Base-by-base conservation (phyloP, 2,888 invertebrate genomes). In the Apamea epomidion region DNA sequence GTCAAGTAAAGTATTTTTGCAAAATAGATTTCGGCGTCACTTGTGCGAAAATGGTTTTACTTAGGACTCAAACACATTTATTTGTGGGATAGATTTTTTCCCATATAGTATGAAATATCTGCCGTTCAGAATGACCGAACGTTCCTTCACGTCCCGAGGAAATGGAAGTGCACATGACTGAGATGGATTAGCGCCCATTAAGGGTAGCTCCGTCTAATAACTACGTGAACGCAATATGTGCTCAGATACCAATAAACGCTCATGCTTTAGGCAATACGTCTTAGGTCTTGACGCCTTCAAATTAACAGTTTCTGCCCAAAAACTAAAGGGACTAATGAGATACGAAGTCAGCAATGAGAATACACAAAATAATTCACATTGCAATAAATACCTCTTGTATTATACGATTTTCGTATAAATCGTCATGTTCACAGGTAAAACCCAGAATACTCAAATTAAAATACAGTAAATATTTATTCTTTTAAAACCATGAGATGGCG, bases 131-230 rank as follows among this genome's bases (percentile, higher is more conserved):
- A 89, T 90, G 89, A 90, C 85, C 90, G 87, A 90, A 83, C 89
- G 90, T 89, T 90, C 89, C 86, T 89, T 74, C 89, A 85, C 87
- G 89, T 87, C 76, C 72, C 83, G 83, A 82, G 87, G 82, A 89
- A 89, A 89, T 88, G 90, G 92, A 91, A 92, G 90, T 92, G 92
- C 90, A 91, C 90, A 87, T 88, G 93, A 93, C 92, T 90, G 87
- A 92, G 94, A 94, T 91, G 92, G 94, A 94, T 94, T 91, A 92
- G 85, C 85, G 80, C 80, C 91, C 92, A 93, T 94, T 94, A 93
- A 90, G 89, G 90, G 81, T 81, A 87, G 85, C 77, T 74, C 70
- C 82, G 74, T 81, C 81, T 86, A 83, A 87, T 90, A 89, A 88
- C 84, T 81, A 81, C 65, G 82, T 82, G 89, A 83, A 86, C 84